phyloP scores from a whole-genome alignment of 2,888 invertebrate species.

The Ellobium chinense region DNA sequence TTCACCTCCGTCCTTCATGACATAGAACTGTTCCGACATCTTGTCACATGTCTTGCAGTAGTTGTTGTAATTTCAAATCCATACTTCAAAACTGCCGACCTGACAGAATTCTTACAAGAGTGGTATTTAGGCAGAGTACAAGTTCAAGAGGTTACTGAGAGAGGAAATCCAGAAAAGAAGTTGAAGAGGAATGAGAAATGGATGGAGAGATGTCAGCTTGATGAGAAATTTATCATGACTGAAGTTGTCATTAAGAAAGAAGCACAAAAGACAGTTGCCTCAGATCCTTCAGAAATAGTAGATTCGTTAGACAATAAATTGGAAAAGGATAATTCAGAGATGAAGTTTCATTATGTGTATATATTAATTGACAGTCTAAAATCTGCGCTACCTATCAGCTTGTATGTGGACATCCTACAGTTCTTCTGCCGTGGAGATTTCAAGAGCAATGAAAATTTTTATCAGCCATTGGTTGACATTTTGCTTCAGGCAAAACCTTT shows the following conservation, averaged over 20 bases:
- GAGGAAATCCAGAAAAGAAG: neutral
- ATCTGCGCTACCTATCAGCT: neutral
- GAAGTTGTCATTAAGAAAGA: neutral
- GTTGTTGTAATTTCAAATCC: neutral
- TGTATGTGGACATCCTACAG: neutral
- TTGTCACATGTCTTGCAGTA: neutral
- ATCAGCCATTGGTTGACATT: neutral
- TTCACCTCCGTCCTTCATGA: neutral
- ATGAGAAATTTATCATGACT: neutral
- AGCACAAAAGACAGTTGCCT: neutral
- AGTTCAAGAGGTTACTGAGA: neutral
- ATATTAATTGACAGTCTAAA: neutral
- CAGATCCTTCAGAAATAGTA: neutral
- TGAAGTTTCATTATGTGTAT: neutral
- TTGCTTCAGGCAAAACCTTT: neutral
- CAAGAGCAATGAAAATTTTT: neutral
- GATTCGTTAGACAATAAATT: neutral
- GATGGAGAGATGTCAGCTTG: neutral
- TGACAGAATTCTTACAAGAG: neutral
- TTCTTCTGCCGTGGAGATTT: neutral
- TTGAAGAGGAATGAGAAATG: neutral
- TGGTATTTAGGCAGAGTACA: neutral
- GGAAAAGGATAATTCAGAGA: neutral
- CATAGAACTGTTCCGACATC: neutral
- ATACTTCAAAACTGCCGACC: neutral